A percentile compares a stretch with the other conserved stretches of the same genome.
Evolutionary conservation across 2,888 invertebrate genomes (phyloP).

Genomic region (Ochropleura plecta): DNA sequence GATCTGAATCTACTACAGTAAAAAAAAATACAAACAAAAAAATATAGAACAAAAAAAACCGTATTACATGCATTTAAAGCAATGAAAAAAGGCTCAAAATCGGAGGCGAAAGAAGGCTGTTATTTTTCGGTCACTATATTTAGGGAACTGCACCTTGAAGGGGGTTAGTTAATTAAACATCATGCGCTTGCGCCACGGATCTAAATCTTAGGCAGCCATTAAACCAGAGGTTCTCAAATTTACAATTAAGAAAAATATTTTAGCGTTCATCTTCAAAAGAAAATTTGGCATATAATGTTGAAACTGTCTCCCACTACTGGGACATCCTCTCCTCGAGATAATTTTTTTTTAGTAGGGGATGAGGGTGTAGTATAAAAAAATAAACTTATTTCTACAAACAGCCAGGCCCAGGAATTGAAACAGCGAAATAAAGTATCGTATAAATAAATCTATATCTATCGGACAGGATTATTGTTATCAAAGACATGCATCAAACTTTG

Average conservation of each 20-base stretch:
- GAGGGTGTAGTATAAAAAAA: no score
- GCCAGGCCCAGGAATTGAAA: no score
- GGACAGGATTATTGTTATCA: not conserved
- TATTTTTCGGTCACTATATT: conserved; percentile 85
- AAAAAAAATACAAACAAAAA: conserved; percentile 35
- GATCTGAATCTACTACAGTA: conserved; percentile 42
- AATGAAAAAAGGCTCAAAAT: conserved; percentile 70
- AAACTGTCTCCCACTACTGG: no score
- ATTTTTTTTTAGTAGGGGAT: no score
- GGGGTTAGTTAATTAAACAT: conserved; percentile 83
- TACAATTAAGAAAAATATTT: not conserved
- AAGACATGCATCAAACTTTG: conserved; percentile 56
- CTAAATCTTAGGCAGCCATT: conserved; percentile 64
- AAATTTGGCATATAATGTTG: no score
- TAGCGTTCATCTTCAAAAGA: no score
- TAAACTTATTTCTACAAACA: no score
- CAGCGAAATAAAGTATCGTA: no score
- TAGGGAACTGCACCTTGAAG: conserved; percentile 79
- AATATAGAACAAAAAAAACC: conserved; percentile 57
- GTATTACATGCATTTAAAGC: conserved; percentile 64
- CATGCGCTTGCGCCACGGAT: conserved; percentile 73
- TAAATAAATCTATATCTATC: no score
- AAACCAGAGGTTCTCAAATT: conserved; percentile 42
- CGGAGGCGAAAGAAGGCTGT: conserved; percentile 78
- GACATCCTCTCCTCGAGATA: no score